phyloP scores from a whole-genome alignment of 1,140 invertebrate genomes.

The Dolichoris vasculosae region DNA sequence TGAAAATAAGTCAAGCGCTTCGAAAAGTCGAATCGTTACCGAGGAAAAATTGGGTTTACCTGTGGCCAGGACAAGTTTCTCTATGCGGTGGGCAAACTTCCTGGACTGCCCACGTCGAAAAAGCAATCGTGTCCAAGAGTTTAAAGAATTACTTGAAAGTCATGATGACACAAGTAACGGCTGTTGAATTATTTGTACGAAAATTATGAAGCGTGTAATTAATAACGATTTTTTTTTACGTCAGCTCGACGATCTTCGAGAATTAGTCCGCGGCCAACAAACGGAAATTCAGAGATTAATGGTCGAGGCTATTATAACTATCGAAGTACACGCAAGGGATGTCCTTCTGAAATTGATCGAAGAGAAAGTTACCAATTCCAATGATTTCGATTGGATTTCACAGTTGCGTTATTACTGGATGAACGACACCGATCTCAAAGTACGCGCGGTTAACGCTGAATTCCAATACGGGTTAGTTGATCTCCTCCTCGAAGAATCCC shows the following conservation, averaged over 20 bases:
- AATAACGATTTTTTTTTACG: slow-evolving; percentile 61
- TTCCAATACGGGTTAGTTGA: slow-evolving; percentile 75
- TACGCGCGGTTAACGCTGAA: slow-evolving; percentile 79
- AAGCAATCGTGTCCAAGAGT: slow-evolving; percentile 71
- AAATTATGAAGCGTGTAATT: neutral
- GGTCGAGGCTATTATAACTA: slow-evolving; percentile 79
- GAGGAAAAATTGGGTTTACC: slow-evolving; percentile 81
- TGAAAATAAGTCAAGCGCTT: slow-evolving; percentile 76
- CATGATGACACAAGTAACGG: slow-evolving; percentile 67
- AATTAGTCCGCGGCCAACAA: slow-evolving; percentile 79
- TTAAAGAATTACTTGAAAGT: slow-evolving; percentile 72
- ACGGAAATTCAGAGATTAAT: slow-evolving; percentile 81
- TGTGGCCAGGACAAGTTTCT: slow-evolving; percentile 86
- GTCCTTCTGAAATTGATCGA: slow-evolving; percentile 79
- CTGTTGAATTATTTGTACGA: neutral
- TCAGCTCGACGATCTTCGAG: slow-evolving; percentile 80
- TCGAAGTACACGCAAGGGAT: slow-evolving; percentile 83
- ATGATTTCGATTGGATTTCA: slow-evolving; percentile 89
- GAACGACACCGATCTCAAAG: slow-evolving; percentile 75
- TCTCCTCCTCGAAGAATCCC: neutral
- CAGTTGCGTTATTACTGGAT: slow-evolving; percentile 84
- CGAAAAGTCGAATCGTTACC: slow-evolving; percentile 69
- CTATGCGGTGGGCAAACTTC: slow-evolving; percentile 80
- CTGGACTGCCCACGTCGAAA: slow-evolving; percentile 79
- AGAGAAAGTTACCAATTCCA: slow-evolving; percentile 77